These are phyloP conservation scores for Auanema sp. DNA, from an alignment of 2,888 invertebrate genomes.

Conservation along the genomic window DNA sequence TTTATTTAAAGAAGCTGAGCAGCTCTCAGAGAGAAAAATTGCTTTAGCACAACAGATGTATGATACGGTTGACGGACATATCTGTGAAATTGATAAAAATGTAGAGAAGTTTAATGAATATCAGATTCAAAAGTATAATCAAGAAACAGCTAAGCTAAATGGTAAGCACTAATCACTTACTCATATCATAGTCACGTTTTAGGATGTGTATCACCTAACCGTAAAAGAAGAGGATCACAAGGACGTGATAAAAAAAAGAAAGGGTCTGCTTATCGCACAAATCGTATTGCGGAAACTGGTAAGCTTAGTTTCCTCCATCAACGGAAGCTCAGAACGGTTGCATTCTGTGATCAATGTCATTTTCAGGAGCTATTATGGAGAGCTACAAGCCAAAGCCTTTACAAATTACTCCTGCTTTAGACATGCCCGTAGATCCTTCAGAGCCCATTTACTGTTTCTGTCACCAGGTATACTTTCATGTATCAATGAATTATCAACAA, in stretches of 20 bases:
- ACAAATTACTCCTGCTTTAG: constrained; percentile 57
- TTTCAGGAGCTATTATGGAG: constrained; percentile 12
- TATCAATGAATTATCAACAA: not conserved
- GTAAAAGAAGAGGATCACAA: not conserved
- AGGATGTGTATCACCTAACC: constrained; percentile 1
- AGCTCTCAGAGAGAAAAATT: constrained; percentile 95
- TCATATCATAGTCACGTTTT: not conserved
- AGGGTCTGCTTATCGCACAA: constrained; percentile 10
- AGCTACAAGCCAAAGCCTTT: constrained; percentile 18
- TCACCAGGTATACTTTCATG: constrained; percentile 73
- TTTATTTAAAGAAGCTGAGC: constrained; percentile 85
- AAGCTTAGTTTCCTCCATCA: not conserved
- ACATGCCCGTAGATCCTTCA: constrained; percentile 82
- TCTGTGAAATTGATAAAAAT: constrained; percentile 31
- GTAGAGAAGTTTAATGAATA: constrained; percentile 7
- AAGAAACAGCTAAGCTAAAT: not conserved
- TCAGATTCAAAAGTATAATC: constrained; percentile 3
- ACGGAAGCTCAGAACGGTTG: not conserved
- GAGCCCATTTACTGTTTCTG: constrained; percentile 95
- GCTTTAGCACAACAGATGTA: constrained; percentile 96
- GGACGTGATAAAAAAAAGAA: constrained; percentile 11
- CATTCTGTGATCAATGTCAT: not conserved
- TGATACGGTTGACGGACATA: constrained; percentile 86
- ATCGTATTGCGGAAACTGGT: constrained; percentile 13
- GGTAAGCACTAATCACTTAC: not conserved